Conservation (phyloP, 2,113 vertebrate species). For the Pangasianodon hypophthalmus region DNA sequence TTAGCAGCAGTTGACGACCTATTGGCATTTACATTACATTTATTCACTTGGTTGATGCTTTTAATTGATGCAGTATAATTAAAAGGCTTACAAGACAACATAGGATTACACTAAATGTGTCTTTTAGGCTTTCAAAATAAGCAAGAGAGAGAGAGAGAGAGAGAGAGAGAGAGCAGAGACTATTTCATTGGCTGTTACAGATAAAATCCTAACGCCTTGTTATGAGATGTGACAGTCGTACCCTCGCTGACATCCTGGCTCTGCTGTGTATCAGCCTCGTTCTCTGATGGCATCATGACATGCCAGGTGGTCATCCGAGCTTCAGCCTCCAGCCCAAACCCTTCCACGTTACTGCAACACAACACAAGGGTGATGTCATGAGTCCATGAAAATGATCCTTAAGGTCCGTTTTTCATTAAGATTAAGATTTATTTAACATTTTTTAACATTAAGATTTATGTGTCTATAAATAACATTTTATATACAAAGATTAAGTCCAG, state of each 20-base stretch:
- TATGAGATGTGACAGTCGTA: background rate
- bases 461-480: background rate
- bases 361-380: constrained; percentile 41
- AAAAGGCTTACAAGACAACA: background rate
- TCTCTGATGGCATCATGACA: constrained; percentile 92
- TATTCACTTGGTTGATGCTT: background rate
- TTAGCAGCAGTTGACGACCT: constrained; percentile 95
- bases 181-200: background rate
- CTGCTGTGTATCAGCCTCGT: constrained; percentile 83
- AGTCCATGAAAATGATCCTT: background rate
- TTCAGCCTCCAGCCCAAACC: constrained; percentile 97
- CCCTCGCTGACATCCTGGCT: constrained; percentile 95
- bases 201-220: background rate
- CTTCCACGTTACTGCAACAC: constrained; percentile 84
- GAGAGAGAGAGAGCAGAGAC: background rate
- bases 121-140: background rate
- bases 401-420: background rate
- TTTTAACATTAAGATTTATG: background rate
- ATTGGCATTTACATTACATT: constrained; percentile 21
- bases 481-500: background rate
- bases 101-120: background rate
- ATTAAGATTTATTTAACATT: too few species aligned
- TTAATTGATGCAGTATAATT: background rate
- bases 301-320: constrained; percentile 99
- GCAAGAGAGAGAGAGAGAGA: background rate